Percentiles rank a stretch among this genome's conserved stretches.
These are phyloP conservation scores for Poliocrania exsul DNA, from an alignment of 2,797 vertebrate species.

Conservation along the genomic window DNA sequence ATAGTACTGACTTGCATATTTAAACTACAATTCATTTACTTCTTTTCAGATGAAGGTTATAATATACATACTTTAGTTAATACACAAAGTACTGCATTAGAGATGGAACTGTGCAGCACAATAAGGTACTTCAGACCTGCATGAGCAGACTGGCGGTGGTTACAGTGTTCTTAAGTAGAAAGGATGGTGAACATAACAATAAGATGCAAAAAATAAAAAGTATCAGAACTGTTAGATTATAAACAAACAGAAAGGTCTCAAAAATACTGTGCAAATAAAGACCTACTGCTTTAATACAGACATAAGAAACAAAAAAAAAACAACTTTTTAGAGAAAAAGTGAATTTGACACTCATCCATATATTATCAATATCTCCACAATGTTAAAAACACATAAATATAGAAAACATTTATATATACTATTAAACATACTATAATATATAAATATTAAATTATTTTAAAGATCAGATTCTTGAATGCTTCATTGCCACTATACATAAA, in stretches of 20 bases:
- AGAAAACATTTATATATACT: not conserved
- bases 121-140: not conserved
- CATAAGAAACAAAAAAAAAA: not conserved
- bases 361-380: not conserved
- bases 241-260: not conserved
- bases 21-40: not conserved
- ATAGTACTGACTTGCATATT: not conserved
- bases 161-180: not conserved
- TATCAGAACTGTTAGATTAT: not conserved
- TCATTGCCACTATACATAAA: not conserved
- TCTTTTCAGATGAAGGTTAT: not conserved
- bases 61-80: not conserved
- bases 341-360: not conserved
- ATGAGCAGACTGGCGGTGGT: rapidly evolving
- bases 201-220: not conserved
- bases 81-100: not conserved
- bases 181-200: not conserved
- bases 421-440: not conserved
- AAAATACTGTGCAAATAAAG: not conserved
- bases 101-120: not conserved
- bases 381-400: not conserved
- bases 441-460: not conserved
- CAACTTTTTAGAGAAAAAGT: not conserved
- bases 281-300: not conserved
- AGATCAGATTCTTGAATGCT: not conserved